phyloP scores from a whole-genome alignment of 2,888 invertebrate genomes.

The Tetrapedia diversipes region DNA sequence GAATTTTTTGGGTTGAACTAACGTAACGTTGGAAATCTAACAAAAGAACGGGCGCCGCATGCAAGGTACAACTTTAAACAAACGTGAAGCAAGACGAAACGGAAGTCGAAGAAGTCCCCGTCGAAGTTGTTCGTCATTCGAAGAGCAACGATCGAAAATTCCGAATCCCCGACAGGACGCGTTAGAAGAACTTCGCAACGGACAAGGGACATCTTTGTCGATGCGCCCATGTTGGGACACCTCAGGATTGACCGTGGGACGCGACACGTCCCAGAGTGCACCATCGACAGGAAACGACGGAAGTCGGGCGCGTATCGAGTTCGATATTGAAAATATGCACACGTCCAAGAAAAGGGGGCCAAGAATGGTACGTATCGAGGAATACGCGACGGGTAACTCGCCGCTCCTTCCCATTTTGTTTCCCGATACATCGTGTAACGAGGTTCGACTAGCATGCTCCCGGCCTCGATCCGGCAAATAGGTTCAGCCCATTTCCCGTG shows the following conservation, averaged over 20 bases:
- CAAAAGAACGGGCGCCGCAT: neutral
- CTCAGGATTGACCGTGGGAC: constrained; percentile 14
- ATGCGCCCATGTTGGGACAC: constrained; percentile 5
- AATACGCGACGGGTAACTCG: constrained; percentile 8
- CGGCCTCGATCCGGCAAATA: neutral
- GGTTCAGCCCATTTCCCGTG: neutral
- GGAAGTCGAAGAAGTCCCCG: neutral
- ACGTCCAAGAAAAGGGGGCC: neutral
- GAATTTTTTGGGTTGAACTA: no score
- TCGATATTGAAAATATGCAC: constrained; percentile 41
- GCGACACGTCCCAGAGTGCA: neutral
- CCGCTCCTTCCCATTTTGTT: constrained; percentile 23
- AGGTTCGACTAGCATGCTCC: constrained; percentile 18
- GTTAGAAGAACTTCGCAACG: no score
- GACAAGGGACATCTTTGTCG: constrained; percentile 10
- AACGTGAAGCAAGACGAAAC: neutral
- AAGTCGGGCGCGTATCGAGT: constrained; percentile 24
- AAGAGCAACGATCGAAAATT: constrained; percentile 8
- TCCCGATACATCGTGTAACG: constrained; percentile 27
- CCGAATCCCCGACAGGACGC: neutral
- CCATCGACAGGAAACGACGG: neutral
- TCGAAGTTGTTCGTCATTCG: neutral
- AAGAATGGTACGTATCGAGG: neutral
- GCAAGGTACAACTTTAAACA: neutral
- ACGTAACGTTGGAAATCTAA: neutral